Evolutionary conservation across 2,797 vertebrate species (phyloP), one percentile per base, ranked within the genome.

Genomic region (Chromis chromis): DNA sequence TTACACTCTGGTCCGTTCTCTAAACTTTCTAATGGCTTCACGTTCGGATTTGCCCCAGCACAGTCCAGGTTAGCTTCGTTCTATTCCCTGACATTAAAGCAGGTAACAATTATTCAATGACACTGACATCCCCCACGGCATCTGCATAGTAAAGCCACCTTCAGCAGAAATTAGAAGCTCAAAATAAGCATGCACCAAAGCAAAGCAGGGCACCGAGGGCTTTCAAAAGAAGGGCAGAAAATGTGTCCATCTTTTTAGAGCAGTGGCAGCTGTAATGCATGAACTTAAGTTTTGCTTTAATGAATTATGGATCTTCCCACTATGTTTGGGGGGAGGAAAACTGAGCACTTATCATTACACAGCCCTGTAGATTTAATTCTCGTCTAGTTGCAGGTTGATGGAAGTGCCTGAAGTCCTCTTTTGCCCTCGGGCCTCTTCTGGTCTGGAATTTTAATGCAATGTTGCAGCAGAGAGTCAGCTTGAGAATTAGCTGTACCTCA

Each of bases 271-370:
- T 67, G 55, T 76, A 74, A 84, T 85, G 75, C 78, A 80, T 33
- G 6, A 78, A 70, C 49, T 59, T 68, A 77, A 76, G 61, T 83
- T 85, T 86, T 74, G 63, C 69, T 67, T 73, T 63, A 70, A 87
- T 89, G 71, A 89, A 89, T 90, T 79, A 86, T 88, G 69, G 72
- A 88, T 85, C 77, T 78, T 77, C 65, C 68, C 39, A 74, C 56
- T 72, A 21, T 85, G 75, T 85, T 70, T 81, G 44, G 55, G 22
- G 2, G 62, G 63, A 65, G 71, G 65, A 72, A 69, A 71, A 82
- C 71, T 76, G 78, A 73, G 74, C 75, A 79, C 73, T 85, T 66
- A 52, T 90, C 65, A 85, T 84, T 59, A 73, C 82, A 46, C 57
- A 60, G 63, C 40, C 48, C 66, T 84, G 72, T 60, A 83, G 78